phyloP scores from a whole-genome alignment of 2,113 vertebrate genomes.

The Vimba vimba region DNA sequence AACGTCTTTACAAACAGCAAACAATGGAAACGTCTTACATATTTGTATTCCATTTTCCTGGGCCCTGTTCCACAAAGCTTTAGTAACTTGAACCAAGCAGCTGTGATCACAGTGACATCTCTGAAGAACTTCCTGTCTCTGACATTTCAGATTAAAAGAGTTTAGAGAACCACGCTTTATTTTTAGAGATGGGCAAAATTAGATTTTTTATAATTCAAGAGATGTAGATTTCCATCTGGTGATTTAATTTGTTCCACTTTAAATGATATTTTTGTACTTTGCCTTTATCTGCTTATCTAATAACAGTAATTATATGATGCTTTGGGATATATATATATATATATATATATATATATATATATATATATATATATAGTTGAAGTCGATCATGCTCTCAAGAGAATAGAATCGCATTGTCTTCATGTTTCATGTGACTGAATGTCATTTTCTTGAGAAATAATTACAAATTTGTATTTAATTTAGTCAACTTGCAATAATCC shows the following conservation, averaged over 20 bases:
- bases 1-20: background rate
- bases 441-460: background rate
- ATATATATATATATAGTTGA: no score
- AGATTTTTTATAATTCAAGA: background rate
- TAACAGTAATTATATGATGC: background rate
- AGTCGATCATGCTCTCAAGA: no score
- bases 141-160: background rate
- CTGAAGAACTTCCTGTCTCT: background rate
- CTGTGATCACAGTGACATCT: background rate
- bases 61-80: background rate
- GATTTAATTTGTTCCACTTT: background rate
- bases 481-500: background rate
- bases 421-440: background rate
- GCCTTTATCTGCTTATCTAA: background rate
- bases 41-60: background rate
- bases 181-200: background rate
- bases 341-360: no score
- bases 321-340: background rate
- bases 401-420: no score
- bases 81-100: background rate
- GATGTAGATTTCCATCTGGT: background rate
- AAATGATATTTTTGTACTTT: background rate
- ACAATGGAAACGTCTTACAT: background rate
- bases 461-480: background rate
- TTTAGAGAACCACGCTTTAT: no score